Evolutionary conservation across 2,113 vertebrate species (phyloP).

Genomic region (Pseudopodoces humilis): DNA sequence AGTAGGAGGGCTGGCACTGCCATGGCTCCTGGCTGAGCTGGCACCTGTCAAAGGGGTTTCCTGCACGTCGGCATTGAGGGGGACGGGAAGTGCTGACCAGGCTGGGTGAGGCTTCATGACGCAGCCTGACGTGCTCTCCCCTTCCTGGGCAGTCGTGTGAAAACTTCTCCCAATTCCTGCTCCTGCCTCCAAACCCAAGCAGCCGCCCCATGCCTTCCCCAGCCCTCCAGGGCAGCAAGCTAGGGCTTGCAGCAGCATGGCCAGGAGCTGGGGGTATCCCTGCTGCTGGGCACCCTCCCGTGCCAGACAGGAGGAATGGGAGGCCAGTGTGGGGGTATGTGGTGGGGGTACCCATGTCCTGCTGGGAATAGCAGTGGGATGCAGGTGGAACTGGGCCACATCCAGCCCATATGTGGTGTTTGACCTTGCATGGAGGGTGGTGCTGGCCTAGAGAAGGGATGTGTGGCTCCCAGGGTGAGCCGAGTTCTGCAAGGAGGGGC

Average conservation of each 20-base stretch:
- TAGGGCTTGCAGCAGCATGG: neutral
- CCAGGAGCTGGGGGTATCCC: neutral
- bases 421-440: neutral
- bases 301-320: fast-evolving
- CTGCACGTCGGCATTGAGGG: neutral
- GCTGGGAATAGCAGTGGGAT: fast-evolving
- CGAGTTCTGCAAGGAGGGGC: neutral
- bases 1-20: neutral
- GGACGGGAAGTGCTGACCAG: neutral
- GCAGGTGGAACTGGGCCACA: neutral
- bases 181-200: neutral
- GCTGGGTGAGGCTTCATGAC: neutral
- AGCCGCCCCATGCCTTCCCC: neutral
- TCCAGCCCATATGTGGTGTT: neutral
- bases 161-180: neutral
- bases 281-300: neutral
- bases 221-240: neutral
- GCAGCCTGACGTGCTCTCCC: neutral
- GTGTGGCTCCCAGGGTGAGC: neutral
- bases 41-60: conserved; percentile 22
- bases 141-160: neutral
- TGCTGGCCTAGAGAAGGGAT: neutral
- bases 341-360: fast-evolving
- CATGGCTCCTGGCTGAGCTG: neutral
- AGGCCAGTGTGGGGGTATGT: fast-evolving